A percentile compares a stretch with the other conserved stretches of the same genome.
These are phyloP conservation scores for Aradophagus sp. DNA, from an alignment of 1,140 invertebrate genomes.

Conservation along the genomic window DNA sequence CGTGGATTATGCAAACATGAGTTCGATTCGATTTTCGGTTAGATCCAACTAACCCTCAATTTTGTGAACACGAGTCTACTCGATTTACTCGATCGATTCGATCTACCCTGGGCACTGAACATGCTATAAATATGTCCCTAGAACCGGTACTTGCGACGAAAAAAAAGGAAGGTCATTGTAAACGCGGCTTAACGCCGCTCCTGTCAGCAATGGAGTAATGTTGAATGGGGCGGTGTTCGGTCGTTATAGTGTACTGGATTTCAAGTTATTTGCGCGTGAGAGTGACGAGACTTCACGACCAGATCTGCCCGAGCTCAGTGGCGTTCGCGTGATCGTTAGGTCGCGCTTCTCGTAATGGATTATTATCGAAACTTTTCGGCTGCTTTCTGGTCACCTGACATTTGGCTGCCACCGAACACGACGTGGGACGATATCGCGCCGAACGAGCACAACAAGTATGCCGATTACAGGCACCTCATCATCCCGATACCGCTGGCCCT, in stretches of 20 bases:
- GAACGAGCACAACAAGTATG: conserved; percentile 84
- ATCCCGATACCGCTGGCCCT: conserved; percentile 89
- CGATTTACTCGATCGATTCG: too few relatives aligned
- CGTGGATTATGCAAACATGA: too few relatives aligned
- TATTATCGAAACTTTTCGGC: conserved; percentile 66
- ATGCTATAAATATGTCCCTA: too few relatives aligned
- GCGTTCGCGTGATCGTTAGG: conserved; percentile 1
- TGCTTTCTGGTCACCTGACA: conserved; percentile 85
- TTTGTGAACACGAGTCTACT: too few relatives aligned
- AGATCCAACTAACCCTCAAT: too few relatives aligned
- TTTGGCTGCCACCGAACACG: conserved; percentile 93
- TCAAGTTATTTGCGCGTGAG: conserved; percentile 8
- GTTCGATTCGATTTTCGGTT: too few relatives aligned
- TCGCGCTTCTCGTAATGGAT: conserved; percentile 56
- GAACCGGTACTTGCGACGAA: too few relatives aligned
- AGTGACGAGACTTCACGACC: not conserved
- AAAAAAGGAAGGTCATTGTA: too few relatives aligned
- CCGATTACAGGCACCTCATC: conserved; percentile 87
- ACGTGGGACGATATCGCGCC: conserved; percentile 91
- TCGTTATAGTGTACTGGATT: conserved; percentile 28
- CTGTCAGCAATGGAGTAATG: conserved; percentile 49
- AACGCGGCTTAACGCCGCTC: conserved; percentile 43
- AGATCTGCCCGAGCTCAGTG: not conserved
- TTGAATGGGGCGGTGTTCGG: conserved; percentile 48
- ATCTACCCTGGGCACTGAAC: too few relatives aligned